Evolutionary conservation across 1,140 invertebrate species (phyloP), one percentile per base, ranked within the genome.

Genomic region (Caenorhabditis inopinata): DNA sequence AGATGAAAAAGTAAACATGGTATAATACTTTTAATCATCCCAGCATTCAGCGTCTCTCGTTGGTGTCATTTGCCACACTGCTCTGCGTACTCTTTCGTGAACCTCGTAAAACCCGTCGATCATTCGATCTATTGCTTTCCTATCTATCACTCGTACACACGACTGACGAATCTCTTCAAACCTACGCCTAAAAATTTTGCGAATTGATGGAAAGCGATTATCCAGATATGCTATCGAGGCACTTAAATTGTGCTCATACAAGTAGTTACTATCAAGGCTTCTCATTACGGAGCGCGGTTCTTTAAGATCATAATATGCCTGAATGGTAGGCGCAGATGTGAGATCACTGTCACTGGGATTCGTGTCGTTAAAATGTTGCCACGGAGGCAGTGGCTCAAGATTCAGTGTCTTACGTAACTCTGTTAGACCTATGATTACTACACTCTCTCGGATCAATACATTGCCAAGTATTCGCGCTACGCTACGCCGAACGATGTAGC

Each of bases 291-390:
- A 11, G 16, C 62, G 29, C 21, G 29, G 29, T 11, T 38, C 29
- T 45, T n/a, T 73, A 27, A 73, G 27, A 7, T 73, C 62, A n/a
- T 73, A 73, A 18, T 73, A 73, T 73, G 62, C 62, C 27, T 73
- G 29, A 5, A 21, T 27, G 5, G 62, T 73, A 12, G 62, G 29
- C 9, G 62, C 62, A 23, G 18, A 23, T 18, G 32, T 6, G n/a
- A 73, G 32, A 12, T 73, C 62, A 45, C n/a, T 38, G 11, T 73
- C 32, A 11, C n/a, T 14, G 18, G 62, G 62, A 2, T 18, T 73
- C 29, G 62, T 73, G n/a, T 23, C 4, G n/a, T 73, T 73, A 21
- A 38, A n/a, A 4, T 7, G 6, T 73, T 73, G 16, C 62, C 29
- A 73, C 1, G 27, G 62, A 73, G 12, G 29, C 32, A 16, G 27